A percentile compares a stretch with the other conserved stretches of the same genome.
phyloP scores from a whole-genome alignment of 2,113 vertebrate genomes.

The Dendrocopos noguchii region DNA sequence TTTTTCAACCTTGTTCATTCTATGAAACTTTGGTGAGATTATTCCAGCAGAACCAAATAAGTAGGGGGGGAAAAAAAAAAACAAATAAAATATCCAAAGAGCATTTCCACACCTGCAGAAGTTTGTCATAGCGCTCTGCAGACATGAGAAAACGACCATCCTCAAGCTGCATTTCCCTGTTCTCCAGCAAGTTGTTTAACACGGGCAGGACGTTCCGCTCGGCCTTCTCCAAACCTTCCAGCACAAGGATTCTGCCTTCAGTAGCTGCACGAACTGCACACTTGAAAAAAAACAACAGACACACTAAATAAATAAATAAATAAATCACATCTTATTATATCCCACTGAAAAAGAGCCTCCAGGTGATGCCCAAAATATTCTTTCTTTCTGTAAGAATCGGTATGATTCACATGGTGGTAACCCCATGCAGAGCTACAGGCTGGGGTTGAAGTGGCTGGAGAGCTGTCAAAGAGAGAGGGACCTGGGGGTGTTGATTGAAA shows the following conservation, averaged over 20 bases:
- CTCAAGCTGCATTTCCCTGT: slow-evolving; percentile 97
- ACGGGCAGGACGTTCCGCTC: slow-evolving; percentile 95
- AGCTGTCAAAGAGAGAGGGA: too few species aligned
- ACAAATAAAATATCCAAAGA: too few species aligned
- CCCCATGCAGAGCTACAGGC: too few species aligned
- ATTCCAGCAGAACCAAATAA: too few species aligned
- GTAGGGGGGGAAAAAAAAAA: too few species aligned
- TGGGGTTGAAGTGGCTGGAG: too few species aligned
- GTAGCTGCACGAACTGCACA: slow-evolving; percentile 96
- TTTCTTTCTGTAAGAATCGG: not conserved
- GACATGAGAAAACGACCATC: slow-evolving; percentile 97
- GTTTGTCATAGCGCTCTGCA: slow-evolving; percentile 92
- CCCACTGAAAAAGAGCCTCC: not conserved
- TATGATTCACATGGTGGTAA: not conserved
- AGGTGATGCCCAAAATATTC: not conserved
- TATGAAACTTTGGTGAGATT: too few species aligned
- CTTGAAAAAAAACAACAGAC: slow-evolving; percentile 57
- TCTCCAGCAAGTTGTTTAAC: slow-evolving; percentile 96
- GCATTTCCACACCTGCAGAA: slow-evolving; percentile 83
- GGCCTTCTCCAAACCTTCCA: slow-evolving; percentile 96
- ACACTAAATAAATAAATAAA: not conserved
- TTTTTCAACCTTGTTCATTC: too few species aligned
- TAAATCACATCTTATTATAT: not conserved
- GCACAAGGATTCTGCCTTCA: slow-evolving; percentile 89
- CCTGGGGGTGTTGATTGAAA: too few species aligned